Evolutionary conservation across 2,797 vertebrate species (phyloP), one percentile per base, ranked within the genome.

Genomic region (Chaunax sp.): DNA sequence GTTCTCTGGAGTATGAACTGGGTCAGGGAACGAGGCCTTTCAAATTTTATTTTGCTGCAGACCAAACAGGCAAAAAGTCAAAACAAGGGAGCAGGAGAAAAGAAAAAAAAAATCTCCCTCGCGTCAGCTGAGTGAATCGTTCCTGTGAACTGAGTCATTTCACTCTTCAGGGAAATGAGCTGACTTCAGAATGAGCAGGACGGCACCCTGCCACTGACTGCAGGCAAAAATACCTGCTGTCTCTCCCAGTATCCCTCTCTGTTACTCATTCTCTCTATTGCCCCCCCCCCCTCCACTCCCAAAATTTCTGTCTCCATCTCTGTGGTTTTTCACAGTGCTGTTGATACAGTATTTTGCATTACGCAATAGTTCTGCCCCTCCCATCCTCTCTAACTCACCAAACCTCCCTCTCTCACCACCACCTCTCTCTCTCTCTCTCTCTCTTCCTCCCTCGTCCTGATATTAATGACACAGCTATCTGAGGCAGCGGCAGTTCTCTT

Each of bases 381-480:
- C 93, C 92, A 71, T 86, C 67, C 53, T 75, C 77, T 81, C 70
- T 28, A 83, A 65, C 84, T 74, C 82, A 73, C 76, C 78, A 70
- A n/a, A 80, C 66, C 70, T 69, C 69, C 38, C 83, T 70, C 56
- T 30, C 52, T 70, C 65, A 53, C 78, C 16, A 4, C 6, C 18
- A 60, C 38, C 71, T 49, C 14, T 30, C 69, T 38, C 53, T 72
- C 81, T 22, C 64, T 51, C 78, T 45, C 75, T 12, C 58, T 18
- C 63, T 11, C 85, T 77, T 78, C 11, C 82, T 75, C 87, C 43
- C 84, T 83, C 86, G 57, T 80, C 89, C 93, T 93, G 82, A 89
- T 93, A 93, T 93, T 94, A 95, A 93, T 85, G 89, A 93, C 90
- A 91, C 93, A 89, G 94, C 93, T 92, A 90, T 93, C 93, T 91